Percentiles rank a stretch among this genome's conserved stretches.
These are phyloP conservation scores for Diplosoma virens DNA, from an alignment of 23 tunicate species.

Conservation along the genomic window DNA sequence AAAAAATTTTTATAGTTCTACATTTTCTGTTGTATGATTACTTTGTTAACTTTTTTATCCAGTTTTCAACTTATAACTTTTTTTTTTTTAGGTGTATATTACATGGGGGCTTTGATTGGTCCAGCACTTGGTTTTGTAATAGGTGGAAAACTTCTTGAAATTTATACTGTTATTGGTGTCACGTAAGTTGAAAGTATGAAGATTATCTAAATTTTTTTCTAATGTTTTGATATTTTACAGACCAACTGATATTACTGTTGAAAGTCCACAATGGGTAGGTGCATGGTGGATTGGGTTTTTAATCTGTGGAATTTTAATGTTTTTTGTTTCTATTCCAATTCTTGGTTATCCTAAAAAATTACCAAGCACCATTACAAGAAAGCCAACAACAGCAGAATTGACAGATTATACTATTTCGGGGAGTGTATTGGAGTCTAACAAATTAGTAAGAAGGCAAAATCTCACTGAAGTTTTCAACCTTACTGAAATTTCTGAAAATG, in stretches of 20 bases:
- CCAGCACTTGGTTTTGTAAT: constrained; percentile 80
- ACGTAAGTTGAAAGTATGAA: no score
- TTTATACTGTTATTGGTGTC: constrained; percentile 49
- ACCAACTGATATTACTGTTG: constrained; percentile 47
- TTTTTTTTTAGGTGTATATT: constrained; percentile 59
- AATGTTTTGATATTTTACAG: not conserved
- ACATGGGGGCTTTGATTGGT: constrained; percentile 77
- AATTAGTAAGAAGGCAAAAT: no score
- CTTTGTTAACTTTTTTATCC: not conserved
- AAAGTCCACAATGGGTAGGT: constrained; percentile 83
- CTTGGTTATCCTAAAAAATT: constrained; percentile 69
- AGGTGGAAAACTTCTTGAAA: constrained; percentile 57
- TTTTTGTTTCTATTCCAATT: constrained; percentile 59
- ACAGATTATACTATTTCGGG: no score
- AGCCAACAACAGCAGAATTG: constrained; percentile 23
- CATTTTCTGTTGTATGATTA: not conserved
- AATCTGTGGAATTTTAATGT: constrained; percentile 35
- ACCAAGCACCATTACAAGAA: constrained; percentile 41
- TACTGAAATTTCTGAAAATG: no score
- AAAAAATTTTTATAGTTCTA: not conserved
- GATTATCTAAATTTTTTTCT: not conserved
- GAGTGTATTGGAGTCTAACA: no score
- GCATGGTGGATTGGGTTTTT: constrained; percentile 94
- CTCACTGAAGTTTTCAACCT: no score
- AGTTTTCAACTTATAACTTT: not conserved